Conservation (phyloP, 2,888 invertebrate species). For the Loripinus fragilis region DNA sequence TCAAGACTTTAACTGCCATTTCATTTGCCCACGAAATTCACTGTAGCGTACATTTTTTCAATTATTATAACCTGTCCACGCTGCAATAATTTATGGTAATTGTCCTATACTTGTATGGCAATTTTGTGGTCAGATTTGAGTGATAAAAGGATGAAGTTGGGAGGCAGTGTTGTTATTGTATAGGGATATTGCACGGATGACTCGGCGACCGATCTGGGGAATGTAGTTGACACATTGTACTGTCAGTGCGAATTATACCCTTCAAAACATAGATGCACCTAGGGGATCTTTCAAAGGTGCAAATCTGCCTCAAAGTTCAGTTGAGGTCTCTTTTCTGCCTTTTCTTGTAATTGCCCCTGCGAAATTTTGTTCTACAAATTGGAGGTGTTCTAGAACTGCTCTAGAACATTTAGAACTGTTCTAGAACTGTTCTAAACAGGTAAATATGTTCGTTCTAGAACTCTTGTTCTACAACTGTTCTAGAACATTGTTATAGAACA, state of each 20-base stretch:
- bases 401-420: too few species aligned
- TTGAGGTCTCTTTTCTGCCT: too few species aligned
- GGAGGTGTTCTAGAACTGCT: too few species aligned
- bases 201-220: conserved; percentile 1
- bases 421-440: too few species aligned
- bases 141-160: conserved; percentile 15
- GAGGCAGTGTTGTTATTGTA: background rate
- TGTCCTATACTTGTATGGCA: conserved; percentile 9
- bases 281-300: background rate
- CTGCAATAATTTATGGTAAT: conserved; percentile 18
- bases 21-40: conserved; percentile 1
- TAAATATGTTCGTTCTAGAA: too few species aligned
- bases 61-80: conserved; percentile 20
- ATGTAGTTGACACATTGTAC: conserved; percentile 1
- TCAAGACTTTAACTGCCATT: conserved; percentile 17
- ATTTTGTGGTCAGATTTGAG: conserved; percentile 11
- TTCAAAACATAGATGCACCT: conserved; percentile 3
- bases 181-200: conserved; percentile 9
- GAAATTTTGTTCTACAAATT: too few species aligned
- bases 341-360: too few species aligned
- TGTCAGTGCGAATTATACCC: conserved; percentile 14
- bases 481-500: too few species aligned
- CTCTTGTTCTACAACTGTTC: too few species aligned
- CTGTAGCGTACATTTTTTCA: conserved; percentile 11
- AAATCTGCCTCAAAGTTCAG: too few species aligned